Evolutionary conservation across 2,888 invertebrate species (phyloP), one percentile per base, ranked within the genome.

Genomic region (Agrotis clavis): DNA sequence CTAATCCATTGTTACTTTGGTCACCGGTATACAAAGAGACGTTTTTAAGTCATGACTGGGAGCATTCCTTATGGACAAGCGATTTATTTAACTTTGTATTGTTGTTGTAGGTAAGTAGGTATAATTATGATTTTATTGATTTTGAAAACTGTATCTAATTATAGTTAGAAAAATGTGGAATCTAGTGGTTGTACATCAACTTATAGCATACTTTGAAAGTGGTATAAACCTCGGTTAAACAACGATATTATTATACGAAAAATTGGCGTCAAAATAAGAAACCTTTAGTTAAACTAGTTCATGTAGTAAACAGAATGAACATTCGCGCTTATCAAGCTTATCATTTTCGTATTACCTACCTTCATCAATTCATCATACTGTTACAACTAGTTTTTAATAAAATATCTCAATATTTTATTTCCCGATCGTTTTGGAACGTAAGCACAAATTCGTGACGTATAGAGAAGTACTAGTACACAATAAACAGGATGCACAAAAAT

Each of bases 401-500:
- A 62, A 45, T 45, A 45, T 48, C 62, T 47, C 35, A 54, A 50
- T 72, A 48, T 60, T 41, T 78, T 18, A 74, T 67, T 77, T 79
- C 77, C 77, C 54, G 63, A 30, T 47, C 4, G 19, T 74, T 54
- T 54, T 51, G 16, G 4, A 63, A 45, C 16, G 16, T 14, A 30
- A 54, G 21, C 9, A 51, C 19, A n/a, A 56, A 35, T 19, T 64
- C 14, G 54, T 74, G 79, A 74, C 74, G 79, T 74, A 56, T 25
- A 63, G 16, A 50, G 62, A 79, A 79, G 48, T 67, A 47, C 30
- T 59, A 47, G 57, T 30, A 25, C 16, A 54, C 19, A 59, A 79
- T 56, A 63, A 81, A 73, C 81, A 82, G 80, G 83, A 79, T 73
- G 59, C 61, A 48, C 21, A 67, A 47, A 62, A 74, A 71, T 70